Conservation (phyloP, 37 sponge, comb jelly and placozoan genomes). For the Bolinopsis microptera region DNA sequence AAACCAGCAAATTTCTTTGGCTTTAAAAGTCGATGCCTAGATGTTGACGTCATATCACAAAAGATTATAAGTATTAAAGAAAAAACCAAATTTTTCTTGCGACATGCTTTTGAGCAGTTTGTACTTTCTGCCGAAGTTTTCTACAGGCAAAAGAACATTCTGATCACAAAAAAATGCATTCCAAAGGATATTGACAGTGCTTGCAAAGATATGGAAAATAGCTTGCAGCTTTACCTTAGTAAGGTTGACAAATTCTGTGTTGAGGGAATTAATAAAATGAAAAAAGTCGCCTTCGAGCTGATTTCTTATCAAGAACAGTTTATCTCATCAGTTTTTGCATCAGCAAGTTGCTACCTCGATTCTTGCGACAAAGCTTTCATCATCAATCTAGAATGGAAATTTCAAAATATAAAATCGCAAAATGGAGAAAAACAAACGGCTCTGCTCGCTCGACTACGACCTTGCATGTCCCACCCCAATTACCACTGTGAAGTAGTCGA, state of each 20-base stretch:
- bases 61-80: background rate
- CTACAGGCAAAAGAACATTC: constrained; percentile 44
- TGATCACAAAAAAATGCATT: background rate
- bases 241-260: background rate
- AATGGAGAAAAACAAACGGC: background rate
- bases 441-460: background rate
- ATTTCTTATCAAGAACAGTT: background rate
- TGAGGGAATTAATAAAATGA: constrained; percentile 21
- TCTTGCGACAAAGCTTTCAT: background rate
- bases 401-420: background rate
- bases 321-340: background rate
- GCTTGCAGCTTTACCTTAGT: background rate
- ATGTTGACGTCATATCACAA: background rate
- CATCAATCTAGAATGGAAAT: background rate
- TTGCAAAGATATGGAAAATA: background rate
- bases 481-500: background rate
- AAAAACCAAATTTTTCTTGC: constrained; percentile 1
- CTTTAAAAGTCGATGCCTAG: background rate
- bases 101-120: constrained; percentile 20
- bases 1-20: background rate
- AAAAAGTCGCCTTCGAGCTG: background rate
- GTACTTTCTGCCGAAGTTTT: background rate
- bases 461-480: background rate
- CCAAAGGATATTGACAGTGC: constrained; percentile 6
- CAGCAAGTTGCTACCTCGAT: background rate